These are phyloP conservation scores for Leptoclinus maculatus DNA, from an alignment of 2,797 vertebrate genomes.

Conservation along the genomic window DNA sequence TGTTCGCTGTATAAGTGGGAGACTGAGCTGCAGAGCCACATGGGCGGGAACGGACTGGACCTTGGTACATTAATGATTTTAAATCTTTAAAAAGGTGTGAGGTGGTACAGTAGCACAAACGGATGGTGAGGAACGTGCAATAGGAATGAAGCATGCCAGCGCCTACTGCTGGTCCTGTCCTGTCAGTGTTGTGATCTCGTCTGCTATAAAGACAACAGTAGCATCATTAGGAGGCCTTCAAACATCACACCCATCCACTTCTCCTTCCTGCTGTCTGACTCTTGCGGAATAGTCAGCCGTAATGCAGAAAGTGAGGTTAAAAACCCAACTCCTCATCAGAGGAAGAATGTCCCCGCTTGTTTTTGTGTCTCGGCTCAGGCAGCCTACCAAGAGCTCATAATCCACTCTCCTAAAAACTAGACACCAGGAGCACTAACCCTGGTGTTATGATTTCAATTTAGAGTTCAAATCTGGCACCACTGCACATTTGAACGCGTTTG, in stretches of 20 bases:
- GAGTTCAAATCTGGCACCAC: conserved; percentile 12
- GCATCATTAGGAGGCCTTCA: conserved; percentile 19
- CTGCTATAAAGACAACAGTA: conserved; percentile 8
- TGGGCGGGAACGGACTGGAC: neutral
- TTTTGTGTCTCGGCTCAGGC: conserved; percentile 20
- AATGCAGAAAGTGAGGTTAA: neutral
- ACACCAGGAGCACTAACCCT: conserved; percentile 36
- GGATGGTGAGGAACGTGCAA: neutral
- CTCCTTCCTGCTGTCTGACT: neutral
- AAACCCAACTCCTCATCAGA: conserved; percentile 26
- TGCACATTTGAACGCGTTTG: conserved; percentile 13
- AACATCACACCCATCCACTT: neutral
- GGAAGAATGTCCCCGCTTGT: conserved; percentile 29
- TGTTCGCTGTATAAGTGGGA: neutral
- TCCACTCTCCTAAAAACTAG: conserved; percentile 42
- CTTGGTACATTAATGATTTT: neutral
- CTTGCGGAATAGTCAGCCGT: conserved; percentile 3
- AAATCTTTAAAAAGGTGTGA: neutral
- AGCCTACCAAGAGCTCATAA: conserved; percentile 39
- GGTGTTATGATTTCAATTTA: conserved; percentile 38
- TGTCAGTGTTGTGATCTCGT: conserved; percentile 14
- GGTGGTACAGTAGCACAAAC: neutral
- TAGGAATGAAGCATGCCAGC: conserved; percentile 3
- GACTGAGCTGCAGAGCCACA: neutral
- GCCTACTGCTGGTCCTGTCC: conserved; percentile 55